Evolutionary conservation across 1,140 invertebrate genomes (phyloP).

Genomic region (Manduca sexta): DNA sequence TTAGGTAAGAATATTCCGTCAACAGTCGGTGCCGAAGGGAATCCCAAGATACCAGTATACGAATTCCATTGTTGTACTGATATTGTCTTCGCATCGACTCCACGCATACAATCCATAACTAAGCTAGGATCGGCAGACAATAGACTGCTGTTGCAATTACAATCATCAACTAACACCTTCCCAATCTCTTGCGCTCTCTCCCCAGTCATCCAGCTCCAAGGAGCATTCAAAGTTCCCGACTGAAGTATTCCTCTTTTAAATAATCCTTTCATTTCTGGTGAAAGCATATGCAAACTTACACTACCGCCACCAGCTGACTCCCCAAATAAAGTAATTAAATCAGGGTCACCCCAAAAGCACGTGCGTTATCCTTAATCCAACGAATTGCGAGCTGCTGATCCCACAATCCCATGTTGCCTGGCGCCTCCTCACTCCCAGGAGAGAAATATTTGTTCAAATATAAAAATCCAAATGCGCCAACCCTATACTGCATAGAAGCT

Average conservation of each 20-base stretch:
- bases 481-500: slow-evolving; percentile 91
- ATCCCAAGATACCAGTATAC: slow-evolving; percentile 91
- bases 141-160: slow-evolving; percentile 86
- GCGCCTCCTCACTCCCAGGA: slow-evolving; percentile 78
- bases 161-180: slow-evolving; percentile 83
- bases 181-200: slow-evolving; percentile 86
- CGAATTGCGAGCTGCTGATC: slow-evolving; percentile 93
- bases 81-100: slow-evolving; percentile 87
- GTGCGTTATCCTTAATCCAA: slow-evolving; percentile 95
- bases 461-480: slow-evolving; percentile 93
- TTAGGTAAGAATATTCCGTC: slow-evolving; percentile 89
- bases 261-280: slow-evolving; percentile 85
- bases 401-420: slow-evolving; percentile 89
- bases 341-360: slow-evolving; percentile 93
- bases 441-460: slow-evolving; percentile 85
- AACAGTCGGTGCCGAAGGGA: slow-evolving; percentile 90
- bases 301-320: slow-evolving; percentile 93
- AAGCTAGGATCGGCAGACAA: slow-evolving; percentile 76
- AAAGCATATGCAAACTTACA: slow-evolving; percentile 90
- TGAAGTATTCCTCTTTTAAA: slow-evolving; percentile 88
- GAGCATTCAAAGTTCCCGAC: slow-evolving; percentile 89
- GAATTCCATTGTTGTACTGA: slow-evolving; percentile 92
- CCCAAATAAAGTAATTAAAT: slow-evolving; percentile 94
- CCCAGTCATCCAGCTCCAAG: slow-evolving; percentile 91
- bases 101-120: slow-evolving; percentile 90